Evolutionary conservation across 1,140 invertebrate species (phyloP).

Genomic region (Cyclina sinensis): DNA sequence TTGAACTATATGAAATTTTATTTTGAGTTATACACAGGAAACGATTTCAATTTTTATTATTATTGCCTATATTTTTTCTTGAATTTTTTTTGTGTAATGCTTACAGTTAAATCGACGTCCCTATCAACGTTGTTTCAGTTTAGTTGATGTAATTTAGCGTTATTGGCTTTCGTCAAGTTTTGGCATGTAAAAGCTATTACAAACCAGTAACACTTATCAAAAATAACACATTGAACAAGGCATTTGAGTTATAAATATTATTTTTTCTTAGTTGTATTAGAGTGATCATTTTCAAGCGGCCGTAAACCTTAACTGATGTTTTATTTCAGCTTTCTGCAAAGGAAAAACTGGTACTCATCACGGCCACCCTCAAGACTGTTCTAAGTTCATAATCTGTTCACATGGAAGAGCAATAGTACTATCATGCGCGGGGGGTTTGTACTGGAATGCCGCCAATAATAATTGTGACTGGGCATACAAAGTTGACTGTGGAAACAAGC

Average conservation of each 20-base stretch:
- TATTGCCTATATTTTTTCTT: no score
- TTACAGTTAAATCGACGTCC: no score
- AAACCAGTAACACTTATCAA: no score
- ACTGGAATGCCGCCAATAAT: neutral
- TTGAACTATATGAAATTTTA: no score
- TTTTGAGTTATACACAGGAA: no score
- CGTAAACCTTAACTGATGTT: neutral
- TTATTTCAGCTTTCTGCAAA: neutral
- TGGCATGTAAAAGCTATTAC: no score
- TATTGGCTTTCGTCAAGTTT: no score
- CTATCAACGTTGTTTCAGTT: no score
- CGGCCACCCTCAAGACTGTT: neutral
- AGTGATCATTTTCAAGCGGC: neutral
- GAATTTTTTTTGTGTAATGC: no score
- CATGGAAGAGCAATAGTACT: neutral
- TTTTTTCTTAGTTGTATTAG: neutral
- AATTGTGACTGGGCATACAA: neutral
- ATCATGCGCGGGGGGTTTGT: neutral
- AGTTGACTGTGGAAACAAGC: neutral
- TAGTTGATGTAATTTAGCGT: no score
- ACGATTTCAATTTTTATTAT: no score
- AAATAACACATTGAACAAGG: neutral
- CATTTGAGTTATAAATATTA: neutral
- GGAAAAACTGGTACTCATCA: neutral
- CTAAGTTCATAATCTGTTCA: neutral